Evolutionary conservation across 1,140 invertebrate species (phyloP).

Genomic region (Saccostrea echinata): DNA sequence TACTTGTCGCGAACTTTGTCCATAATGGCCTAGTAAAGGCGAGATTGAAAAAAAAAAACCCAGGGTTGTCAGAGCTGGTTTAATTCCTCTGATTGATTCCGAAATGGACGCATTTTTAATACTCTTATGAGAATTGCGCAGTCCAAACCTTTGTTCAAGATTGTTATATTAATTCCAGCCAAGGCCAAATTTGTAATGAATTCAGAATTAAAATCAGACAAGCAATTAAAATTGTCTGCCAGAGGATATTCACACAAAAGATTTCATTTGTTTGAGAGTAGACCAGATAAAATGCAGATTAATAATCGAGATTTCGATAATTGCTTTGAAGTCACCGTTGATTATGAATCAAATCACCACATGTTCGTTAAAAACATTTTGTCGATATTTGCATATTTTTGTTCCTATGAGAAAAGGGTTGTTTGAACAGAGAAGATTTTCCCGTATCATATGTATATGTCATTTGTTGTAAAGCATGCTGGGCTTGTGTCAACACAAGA

Average conservation of each 20-base stretch:
- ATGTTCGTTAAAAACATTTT: not conserved
- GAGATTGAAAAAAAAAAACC: not conserved
- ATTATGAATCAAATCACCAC: not conserved
- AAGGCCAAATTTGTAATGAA: not conserved
- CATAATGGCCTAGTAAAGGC: not conserved
- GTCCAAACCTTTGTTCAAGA: not conserved
- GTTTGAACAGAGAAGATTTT: not conserved
- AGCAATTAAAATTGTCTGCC: not conserved
- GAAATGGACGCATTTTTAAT: not conserved
- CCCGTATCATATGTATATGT: not conserved
- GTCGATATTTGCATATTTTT: slow-evolving; percentile 1
- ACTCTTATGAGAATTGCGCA: not conserved
- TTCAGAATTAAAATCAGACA: not conserved
- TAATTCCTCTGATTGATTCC: not conserved
- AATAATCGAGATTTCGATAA: not conserved
- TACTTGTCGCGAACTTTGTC: not conserved
- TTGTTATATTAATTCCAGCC: not conserved
- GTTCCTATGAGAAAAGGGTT: not conserved
- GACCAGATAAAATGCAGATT: not conserved
- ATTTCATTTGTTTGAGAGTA: not conserved
- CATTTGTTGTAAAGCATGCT: not conserved
- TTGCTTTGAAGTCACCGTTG: not conserved
- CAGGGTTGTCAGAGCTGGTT: not conserved
- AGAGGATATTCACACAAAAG: not conserved
- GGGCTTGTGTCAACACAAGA: not conserved